Conservation (phyloP, 1,140 invertebrate genomes). For the Liolophura sinensis region DNA sequence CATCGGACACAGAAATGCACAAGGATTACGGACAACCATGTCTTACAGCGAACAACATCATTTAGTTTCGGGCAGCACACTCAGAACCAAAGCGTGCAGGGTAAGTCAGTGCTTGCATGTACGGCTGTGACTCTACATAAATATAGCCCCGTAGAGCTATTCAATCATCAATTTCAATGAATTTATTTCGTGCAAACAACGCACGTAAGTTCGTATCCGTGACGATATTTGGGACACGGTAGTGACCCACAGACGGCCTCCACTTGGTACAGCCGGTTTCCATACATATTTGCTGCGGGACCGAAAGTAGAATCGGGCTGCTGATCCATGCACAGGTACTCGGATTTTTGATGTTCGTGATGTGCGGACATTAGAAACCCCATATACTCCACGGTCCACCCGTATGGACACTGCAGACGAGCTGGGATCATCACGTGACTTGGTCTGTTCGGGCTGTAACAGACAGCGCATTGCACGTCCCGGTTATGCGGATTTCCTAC, state of each 20-base stretch:
- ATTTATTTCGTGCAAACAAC: slow-evolving; percentile 15
- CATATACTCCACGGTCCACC: slow-evolving; percentile 29
- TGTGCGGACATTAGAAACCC: slow-evolving; percentile 25
- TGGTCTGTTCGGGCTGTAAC: slow-evolving; percentile 4
- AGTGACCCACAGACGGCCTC: slow-evolving; percentile 19
- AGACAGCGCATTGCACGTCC: slow-evolving; percentile 23
- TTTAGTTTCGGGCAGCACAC: too few species aligned
- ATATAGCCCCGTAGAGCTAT: too few species aligned
- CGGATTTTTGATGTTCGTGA: slow-evolving; percentile 2
- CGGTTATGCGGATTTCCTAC: too few species aligned
- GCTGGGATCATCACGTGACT: slow-evolving; percentile 32
- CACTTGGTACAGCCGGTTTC: slow-evolving; percentile 12
- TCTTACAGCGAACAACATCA: too few species aligned
- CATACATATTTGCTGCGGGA: slow-evolving; percentile 5
- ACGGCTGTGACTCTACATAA: too few species aligned
- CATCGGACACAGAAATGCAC: too few species aligned
- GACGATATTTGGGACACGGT: slow-evolving; percentile 13
- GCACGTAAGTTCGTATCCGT: slow-evolving; percentile 6
- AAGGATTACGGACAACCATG: too few species aligned
- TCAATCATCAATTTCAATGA: too few species aligned
- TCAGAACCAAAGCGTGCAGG: too few species aligned
- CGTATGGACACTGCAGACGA: slow-evolving; percentile 16
- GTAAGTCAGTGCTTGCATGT: too few species aligned
- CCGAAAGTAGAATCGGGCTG: slow-evolving; percentile 2
- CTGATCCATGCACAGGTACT: slow-evolving; percentile 25